These are phyloP conservation scores for Andrena praecox DNA, from an alignment of 2,888 invertebrate genomes.

Conservation along the genomic window DNA sequence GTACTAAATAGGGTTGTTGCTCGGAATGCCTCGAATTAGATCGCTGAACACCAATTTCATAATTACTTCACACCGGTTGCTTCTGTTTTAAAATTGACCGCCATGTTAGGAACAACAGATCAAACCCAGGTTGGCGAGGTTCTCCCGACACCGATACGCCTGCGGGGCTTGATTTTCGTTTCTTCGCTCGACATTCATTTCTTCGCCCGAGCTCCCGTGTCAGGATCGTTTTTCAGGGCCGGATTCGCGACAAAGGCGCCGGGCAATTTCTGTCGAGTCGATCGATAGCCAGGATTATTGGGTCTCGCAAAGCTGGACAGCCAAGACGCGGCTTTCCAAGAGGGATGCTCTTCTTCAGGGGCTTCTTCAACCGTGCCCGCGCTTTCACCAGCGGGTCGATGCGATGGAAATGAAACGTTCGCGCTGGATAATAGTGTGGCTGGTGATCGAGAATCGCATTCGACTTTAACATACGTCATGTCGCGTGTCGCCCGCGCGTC, in stretches of 20 bases:
- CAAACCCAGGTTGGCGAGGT: no score
- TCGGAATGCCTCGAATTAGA: no score
- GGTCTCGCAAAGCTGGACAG: constrained; percentile 25
- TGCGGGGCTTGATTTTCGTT: no score
- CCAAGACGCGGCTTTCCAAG: constrained; percentile 5
- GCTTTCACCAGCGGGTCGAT: constrained; percentile 22
- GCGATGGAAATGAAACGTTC: constrained; percentile 26
- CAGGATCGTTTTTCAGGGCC: background rate
- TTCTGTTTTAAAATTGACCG: no score
- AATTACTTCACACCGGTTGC: no score
- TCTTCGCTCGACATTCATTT: background rate
- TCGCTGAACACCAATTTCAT: no score
- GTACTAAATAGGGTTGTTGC: no score
- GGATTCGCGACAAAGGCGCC: constrained; percentile 7
- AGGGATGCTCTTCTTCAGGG: constrained; percentile 2
- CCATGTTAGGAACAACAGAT: background rate
- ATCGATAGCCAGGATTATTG: constrained; percentile 33
- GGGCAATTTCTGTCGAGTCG: constrained; percentile 11
- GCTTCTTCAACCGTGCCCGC: background rate
- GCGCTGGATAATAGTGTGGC: constrained; percentile 7
- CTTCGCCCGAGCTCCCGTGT: background rate
- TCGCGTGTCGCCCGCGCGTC: background rate
- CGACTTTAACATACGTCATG: background rate
- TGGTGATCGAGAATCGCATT: background rate
- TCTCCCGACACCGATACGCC: no score